phyloP scores from a whole-genome alignment of 2,888 invertebrate genomes.

The Brachypterus glaber region DNA sequence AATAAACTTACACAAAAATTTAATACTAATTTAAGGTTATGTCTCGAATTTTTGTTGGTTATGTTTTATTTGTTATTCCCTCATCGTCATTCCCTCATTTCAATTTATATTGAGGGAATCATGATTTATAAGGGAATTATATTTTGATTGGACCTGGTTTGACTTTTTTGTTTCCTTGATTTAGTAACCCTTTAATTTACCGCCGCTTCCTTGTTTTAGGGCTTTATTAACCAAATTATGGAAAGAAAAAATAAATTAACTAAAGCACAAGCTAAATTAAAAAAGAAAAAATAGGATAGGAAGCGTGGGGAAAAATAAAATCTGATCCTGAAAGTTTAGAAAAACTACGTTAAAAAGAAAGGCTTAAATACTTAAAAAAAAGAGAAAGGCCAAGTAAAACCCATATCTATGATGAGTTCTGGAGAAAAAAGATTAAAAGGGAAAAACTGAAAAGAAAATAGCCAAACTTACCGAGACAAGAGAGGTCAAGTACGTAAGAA shows the following conservation, averaged over 20 bases:
- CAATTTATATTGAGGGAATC: no score
- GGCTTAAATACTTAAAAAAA: background rate
- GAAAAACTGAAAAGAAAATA: background rate
- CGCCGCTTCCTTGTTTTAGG: background rate
- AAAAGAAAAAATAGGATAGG: background rate
- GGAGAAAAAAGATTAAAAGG: background rate
- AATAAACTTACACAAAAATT: no score
- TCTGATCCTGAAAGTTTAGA: background rate
- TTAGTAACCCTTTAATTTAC: background rate
- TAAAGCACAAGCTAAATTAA: background rate
- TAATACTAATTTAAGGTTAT: no score
- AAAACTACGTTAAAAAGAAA: no score
- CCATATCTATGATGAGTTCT: background rate
- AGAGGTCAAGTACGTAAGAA: background rate
- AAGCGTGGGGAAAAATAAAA: background rate
- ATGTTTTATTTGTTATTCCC: no score
- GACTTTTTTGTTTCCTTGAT: background rate
- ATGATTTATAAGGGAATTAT: background rate
- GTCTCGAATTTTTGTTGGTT: no score
- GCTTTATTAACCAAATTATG: slow-evolving; percentile 1
- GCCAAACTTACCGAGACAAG: background rate
- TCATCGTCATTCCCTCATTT: no score
- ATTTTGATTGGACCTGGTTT: background rate
- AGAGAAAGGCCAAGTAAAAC: background rate
- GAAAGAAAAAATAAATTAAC: background rate